Base-by-base conservation (phyloP, 2,888 invertebrate species). In the Xestobium rufovillosum region DNA sequence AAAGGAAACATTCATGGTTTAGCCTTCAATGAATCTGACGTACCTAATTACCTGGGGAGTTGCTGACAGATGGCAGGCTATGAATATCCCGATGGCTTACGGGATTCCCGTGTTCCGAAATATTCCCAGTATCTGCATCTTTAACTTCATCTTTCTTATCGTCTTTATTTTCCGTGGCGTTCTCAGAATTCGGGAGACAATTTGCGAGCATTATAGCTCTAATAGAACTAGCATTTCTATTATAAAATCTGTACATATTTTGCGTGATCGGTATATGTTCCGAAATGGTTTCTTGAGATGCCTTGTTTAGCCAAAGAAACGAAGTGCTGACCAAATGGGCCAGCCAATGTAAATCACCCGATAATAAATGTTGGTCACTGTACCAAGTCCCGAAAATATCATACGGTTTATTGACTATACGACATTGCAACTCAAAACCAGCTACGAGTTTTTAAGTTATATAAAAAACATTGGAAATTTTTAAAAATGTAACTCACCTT, bases 331-430 rank as follows among this genome's bases (percentile, higher is more conserved):
- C 78, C 48, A 82, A 65, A 60, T 83, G 80, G 1, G 80, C 83
- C 34, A 87, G 64, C 83, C 85, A 85, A 55, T 79, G 76, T n/a
- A 87, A 67, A 56, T 85, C 82, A 2, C 87, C 88, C 4, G 86
- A 86, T 26, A 89, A 66, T 6, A 89, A 68, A 58, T 86, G 82
- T 48, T 77, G 75, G 57, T 86, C 84, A 55, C 82, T 84, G 57
- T 83, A 87, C 88, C 88, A 89, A n/a, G 86, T 82, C 4, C 89
- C 88, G 65, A 88, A 88, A 46, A 88, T 81, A 60, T 89, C 88
- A 53, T 87, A 88, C 0, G 89, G 88, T 51, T 84, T 84, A 65
- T 87, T 88, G 31, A 78, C 73, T 4, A 87, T 82, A 32, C 83
- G 69, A 52, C 83, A 83, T 49, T 81, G 57, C 15, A 58, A 68